These are phyloP conservation scores for Calameuta pallipes DNA, from an alignment of 2,888 invertebrate species.

Conservation along the genomic window DNA sequence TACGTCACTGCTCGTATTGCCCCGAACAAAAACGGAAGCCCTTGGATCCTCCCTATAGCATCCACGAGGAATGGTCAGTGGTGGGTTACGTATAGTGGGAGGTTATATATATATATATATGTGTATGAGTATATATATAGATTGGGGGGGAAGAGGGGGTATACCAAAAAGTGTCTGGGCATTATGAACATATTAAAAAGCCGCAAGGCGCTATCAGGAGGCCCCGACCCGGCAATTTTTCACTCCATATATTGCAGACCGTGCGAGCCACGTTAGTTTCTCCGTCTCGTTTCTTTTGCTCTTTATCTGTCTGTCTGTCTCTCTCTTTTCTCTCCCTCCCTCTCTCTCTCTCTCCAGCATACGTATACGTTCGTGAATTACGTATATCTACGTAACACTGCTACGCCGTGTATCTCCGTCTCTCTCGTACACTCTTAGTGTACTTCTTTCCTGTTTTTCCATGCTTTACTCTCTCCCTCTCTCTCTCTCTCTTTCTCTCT, in stretches of 20 bases:
- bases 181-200: constrained; percentile 51
- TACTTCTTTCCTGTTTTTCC: constrained; percentile 12
- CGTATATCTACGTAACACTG: neutral
- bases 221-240: constrained; percentile 40
- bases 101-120: neutral
- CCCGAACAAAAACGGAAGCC: constrained; percentile 39
- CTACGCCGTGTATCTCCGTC: constrained; percentile 11
- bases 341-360: neutral
- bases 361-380: neutral
- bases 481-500: constrained; percentile 24
- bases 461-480: constrained; percentile 14
- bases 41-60: constrained; percentile 20
- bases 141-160: constrained; percentile 6
- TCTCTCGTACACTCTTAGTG: constrained; percentile 25
- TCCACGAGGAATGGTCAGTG: constrained; percentile 5
- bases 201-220: constrained; percentile 40
- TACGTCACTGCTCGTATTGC: constrained; percentile 43
- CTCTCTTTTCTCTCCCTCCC: neutral
- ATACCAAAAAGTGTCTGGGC: constrained; percentile 12
- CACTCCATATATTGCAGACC: constrained; percentile 44
- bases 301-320: neutral
- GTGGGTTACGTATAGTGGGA: neutral
- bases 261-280: constrained; percentile 1
- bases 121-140: neutral
- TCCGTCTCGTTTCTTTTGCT: neutral